A percentile compares a stretch with the other conserved stretches of the same genome.
These are phyloP conservation scores for Osmerus mordax DNA, from an alignment of 2,113 vertebrate genomes.

Conservation along the genomic window DNA sequence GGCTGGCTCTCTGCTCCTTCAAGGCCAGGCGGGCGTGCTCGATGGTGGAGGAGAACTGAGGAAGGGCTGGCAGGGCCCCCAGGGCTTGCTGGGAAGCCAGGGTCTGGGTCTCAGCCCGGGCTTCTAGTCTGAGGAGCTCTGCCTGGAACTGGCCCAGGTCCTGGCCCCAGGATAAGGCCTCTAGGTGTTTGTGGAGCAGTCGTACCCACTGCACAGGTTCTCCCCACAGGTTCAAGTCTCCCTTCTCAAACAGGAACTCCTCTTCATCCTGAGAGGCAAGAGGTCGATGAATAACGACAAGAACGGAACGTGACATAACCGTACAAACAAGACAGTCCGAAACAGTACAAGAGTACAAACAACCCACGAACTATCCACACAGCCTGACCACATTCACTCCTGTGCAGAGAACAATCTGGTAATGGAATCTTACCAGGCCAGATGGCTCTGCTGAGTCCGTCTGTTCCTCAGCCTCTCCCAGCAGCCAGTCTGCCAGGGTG, in stretches of 20 bases:
- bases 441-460: slow-evolving; percentile 35
- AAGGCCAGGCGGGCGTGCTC: slow-evolving; percentile 79
- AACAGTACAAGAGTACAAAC: no score
- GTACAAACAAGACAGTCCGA: no score
- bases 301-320: not conserved
- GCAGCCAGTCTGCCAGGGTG: slow-evolving; percentile 80
- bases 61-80: slow-evolving; percentile 68
- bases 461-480: slow-evolving; percentile 68
- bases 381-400: no score
- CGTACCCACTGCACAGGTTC: slow-evolving; percentile 81
- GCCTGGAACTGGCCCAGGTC: slow-evolving; percentile 22
- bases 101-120: slow-evolving; percentile 53
- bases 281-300: slow-evolving; percentile 1
- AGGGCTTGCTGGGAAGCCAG: slow-evolving; percentile 54
- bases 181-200: slow-evolving; percentile 76
- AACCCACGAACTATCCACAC: no score
- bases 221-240: slow-evolving; percentile 90
- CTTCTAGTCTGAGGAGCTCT: slow-evolving; percentile 54
- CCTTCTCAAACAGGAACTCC: slow-evolving; percentile 90
- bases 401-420: not conserved
- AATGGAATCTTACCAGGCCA: slow-evolving; percentile 55
- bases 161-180: slow-evolving; percentile 48
- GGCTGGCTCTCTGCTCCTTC: slow-evolving; percentile 67
- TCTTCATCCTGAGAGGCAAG: slow-evolving; percentile 77
- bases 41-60: slow-evolving; percentile 80